Conservation (phyloP, 2,888 invertebrate genomes). For the Leptothorax acervorum region DNA sequence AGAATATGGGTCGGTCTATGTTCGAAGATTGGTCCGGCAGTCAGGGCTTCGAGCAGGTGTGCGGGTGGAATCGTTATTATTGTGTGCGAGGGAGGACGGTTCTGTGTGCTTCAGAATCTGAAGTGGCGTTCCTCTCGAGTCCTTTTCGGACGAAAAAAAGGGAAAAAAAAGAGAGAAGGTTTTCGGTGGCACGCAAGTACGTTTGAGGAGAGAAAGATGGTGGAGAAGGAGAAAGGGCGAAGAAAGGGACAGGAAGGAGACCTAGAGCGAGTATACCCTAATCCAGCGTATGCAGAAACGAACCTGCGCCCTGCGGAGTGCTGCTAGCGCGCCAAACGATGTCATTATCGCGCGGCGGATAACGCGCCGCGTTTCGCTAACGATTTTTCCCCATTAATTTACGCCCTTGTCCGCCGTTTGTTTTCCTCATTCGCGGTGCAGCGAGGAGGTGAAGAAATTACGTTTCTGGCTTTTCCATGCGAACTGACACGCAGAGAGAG, state of each 20-base stretch:
- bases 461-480: conserved; percentile 35
- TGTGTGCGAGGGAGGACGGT: conserved; percentile 71
- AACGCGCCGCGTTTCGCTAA: conserved; percentile 61
- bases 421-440: conserved; percentile 10
- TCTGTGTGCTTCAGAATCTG: conserved; percentile 64
- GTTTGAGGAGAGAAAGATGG: conserved; percentile 40
- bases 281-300: conserved; percentile 59
- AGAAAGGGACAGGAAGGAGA: conserved; percentile 14
- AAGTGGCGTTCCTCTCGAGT: conserved; percentile 78
- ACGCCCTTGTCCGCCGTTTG: conserved; percentile 43
- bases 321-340: conserved; percentile 63
- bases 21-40: conserved; percentile 64
- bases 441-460: conserved; percentile 48
- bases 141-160: conserved; percentile 67
- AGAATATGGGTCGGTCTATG: conserved; percentile 75
- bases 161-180: conserved; percentile 58
- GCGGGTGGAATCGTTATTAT: conserved; percentile 82
- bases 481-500: not conserved
- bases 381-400: conserved; percentile 62
- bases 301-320: conserved; percentile 65
- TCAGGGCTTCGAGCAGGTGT: conserved; percentile 75
- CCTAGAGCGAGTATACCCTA: conserved; percentile 7
- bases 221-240: conserved; percentile 21
- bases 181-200: conserved; percentile 58
- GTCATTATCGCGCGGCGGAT: conserved; percentile 70